Conservation (phyloP, 1,140 invertebrate genomes). For the Copidosoma floridanum region DNA sequence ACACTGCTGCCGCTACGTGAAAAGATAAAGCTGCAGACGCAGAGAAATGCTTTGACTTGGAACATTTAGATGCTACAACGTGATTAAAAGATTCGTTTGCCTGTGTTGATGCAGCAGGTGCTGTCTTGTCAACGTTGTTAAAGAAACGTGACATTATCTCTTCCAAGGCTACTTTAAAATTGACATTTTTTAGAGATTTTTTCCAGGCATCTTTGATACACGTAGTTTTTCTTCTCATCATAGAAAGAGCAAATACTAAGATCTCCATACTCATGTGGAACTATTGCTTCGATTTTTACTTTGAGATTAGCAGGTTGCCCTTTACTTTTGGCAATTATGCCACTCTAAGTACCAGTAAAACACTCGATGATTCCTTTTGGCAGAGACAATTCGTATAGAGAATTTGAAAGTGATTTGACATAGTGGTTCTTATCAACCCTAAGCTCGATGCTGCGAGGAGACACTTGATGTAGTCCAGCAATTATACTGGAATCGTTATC, state of each 20-base stretch:
- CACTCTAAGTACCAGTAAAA: neutral
- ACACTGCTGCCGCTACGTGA: conserved; percentile 16
- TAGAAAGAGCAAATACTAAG: neutral
- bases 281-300: neutral
- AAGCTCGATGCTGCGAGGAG: neutral
- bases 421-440: conserved; percentile 4
- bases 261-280: neutral
- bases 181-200: too few relatives aligned
- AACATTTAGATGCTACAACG: conserved; percentile 7
- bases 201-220: conserved; percentile 2
- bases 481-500: too few relatives aligned
- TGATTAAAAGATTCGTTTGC: conserved; percentile 25
- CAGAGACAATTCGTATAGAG: neutral
- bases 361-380: neutral
- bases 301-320: too few relatives aligned
- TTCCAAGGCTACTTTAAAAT: too few relatives aligned
- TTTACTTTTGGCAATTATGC: neutral
- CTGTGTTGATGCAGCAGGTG: conserved; percentile 22
- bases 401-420: neutral
- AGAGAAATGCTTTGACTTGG: conserved; percentile 5
- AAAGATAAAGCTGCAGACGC: conserved; percentile 1
- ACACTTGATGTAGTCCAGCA: neutral
- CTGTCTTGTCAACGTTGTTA: conserved; percentile 18
- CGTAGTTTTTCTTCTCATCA: conserved; percentile 5
- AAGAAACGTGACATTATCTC: conserved; percentile 2